Evolutionary conservation across 2,888 invertebrate genomes (phyloP), one percentile per base, ranked within the genome.

Genomic region (Lasioglossum vierecki): DNA sequence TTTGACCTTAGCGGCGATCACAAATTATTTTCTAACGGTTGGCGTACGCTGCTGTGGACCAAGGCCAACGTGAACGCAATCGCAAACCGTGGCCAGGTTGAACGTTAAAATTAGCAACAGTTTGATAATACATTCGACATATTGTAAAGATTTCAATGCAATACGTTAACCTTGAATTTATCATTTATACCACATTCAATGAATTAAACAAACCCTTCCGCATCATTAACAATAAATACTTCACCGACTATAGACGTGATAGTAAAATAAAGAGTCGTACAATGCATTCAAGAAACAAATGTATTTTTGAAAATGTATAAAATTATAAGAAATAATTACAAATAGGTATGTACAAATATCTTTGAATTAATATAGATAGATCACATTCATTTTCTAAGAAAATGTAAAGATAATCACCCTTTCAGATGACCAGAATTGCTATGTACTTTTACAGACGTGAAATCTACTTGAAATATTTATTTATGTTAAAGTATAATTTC

Each of bases 1-100:
- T 91, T 92, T 93, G 93, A 94, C 93, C 93, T 94, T 92, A 93
- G 89, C 49, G 86, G 89, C 90, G 90, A 90, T 85, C 84, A 85
- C 91, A 80, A 88, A 91, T 90, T 91, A 91, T 92, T 92, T 91
- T 89, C 85, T 85, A 81, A 80, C 85, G 86, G 87, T 85, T 89
- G 88, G 79, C 91, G 92, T 92, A 90, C 92, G 92, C 91, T 76
- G 90, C 87, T 92, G 91, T 94, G 94, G 94, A 93, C 81, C 84
- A 90, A 85, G 89, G 93, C 93, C 94, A 94, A 86, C 73, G 76
- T 82, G 88, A 91, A 85, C 89, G 88, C 76, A 84, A 88, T 80
- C 86, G 75, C 86, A 83, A 90, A 90, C 83, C 79, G 73, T 80
- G 84, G 90, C 91, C 90, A 92, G 89, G 90, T 85, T 75, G 81